These are phyloP conservation scores for Morbakka virulenta DNA, from an alignment of 30 jellyfish, hydroid and myxozoan species.

Conservation along the genomic window DNA sequence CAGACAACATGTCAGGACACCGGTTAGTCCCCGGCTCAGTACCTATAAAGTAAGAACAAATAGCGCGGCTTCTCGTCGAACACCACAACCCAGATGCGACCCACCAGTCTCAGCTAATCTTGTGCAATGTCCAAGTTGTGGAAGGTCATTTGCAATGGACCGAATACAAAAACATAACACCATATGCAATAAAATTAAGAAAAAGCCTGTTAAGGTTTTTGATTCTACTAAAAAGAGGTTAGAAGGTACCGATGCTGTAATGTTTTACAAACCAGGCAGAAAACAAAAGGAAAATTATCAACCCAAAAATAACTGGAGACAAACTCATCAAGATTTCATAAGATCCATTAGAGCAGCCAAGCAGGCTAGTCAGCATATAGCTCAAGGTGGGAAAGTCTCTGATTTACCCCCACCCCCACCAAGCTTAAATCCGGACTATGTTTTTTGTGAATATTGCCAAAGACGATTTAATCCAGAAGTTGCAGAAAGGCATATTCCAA, in stretches of 20 bases:
- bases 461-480: constrained; percentile 86
- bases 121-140: constrained; percentile 70
- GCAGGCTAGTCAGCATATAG: constrained; percentile 59
- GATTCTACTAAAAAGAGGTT: constrained; percentile 79
- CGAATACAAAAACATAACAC: constrained; percentile 70
- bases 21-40: neutral
- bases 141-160: constrained; percentile 73
- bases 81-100: no score
- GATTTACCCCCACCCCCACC: constrained; percentile 99
- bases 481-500: constrained; percentile 94
- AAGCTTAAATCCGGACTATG: constrained; percentile 79
- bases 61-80: neutral
- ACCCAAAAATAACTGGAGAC: constrained; percentile 84
- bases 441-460: constrained; percentile 70
- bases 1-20: constrained; percentile 13
- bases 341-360: constrained; percentile 82
- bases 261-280: constrained; percentile 16
- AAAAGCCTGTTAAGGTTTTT: constrained; percentile 66
- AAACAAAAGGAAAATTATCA: neutral
- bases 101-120: neutral
- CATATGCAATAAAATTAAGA: constrained; percentile 50
- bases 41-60: neutral
- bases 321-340: constrained; percentile 76
- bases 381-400: constrained; percentile 88
- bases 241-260: constrained; percentile 81